Evolutionary conservation across 2,888 invertebrate genomes (phyloP).

Genomic region (Cephus spinipes): DNA sequence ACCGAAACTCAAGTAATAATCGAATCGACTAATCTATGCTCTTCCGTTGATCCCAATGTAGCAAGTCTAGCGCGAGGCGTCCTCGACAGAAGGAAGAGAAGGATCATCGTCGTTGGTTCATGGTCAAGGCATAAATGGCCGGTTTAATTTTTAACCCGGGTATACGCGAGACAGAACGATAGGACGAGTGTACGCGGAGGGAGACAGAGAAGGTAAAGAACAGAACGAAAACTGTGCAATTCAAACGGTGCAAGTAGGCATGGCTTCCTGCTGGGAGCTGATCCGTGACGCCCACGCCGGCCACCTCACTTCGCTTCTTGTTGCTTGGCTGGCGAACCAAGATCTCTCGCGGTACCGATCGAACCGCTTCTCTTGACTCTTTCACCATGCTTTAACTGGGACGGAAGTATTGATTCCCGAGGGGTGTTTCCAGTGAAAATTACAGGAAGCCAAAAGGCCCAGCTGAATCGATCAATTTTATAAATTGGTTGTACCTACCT

Average conservation of each 20-base stretch:
- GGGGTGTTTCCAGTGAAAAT: background rate
- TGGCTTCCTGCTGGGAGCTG: conserved; percentile 57
- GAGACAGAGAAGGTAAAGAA: conserved; percentile 12
- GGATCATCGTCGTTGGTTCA: conserved; percentile 31
- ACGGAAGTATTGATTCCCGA: conserved; percentile 31
- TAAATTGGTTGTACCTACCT: background rate
- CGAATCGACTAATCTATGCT: background rate
- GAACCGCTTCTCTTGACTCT: conserved; percentile 1
- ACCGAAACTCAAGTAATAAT: background rate
- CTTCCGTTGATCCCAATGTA: background rate
- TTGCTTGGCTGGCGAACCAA: conserved; percentile 14
- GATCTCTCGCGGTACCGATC: conserved; percentile 4
- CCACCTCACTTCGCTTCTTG: conserved; percentile 35
- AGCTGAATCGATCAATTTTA: background rate
- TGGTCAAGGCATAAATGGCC: conserved; percentile 39
- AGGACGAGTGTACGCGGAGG: background rate
- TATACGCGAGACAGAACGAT: background rate
- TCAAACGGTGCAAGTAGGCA: conserved; percentile 47
- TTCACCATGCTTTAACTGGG: conserved; percentile 30
- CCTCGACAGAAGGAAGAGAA: conserved; percentile 14
- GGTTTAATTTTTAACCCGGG: conserved; percentile 41
- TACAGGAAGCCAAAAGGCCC: background rate
- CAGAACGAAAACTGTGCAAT: conserved; percentile 37
- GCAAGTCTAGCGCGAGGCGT: conserved; percentile 6
- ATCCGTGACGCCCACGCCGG: conserved; percentile 58